These are phyloP conservation scores for Hipposideros armiger DNA, from an alignment of 2,113 vertebrate species.

Conservation along the genomic window DNA sequence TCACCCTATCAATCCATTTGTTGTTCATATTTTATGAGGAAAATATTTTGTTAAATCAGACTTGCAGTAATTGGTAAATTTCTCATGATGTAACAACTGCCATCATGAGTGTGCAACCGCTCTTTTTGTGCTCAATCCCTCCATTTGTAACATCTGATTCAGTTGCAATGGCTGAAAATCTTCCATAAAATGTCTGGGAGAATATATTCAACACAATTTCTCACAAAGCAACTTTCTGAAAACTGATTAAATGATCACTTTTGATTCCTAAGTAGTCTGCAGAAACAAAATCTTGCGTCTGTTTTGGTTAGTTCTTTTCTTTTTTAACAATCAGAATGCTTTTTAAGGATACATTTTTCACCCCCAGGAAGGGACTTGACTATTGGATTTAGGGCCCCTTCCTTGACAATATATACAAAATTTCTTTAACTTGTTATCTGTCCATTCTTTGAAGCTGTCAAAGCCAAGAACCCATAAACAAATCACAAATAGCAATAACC, in stretches of 20 bases:
- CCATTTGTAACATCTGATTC: constrained; percentile 60
- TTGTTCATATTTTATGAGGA: constrained; percentile 58
- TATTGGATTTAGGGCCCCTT: constrained; percentile 75
- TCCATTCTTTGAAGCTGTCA: constrained; percentile 84
- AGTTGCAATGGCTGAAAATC: constrained; percentile 61
- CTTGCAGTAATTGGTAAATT: constrained; percentile 57
- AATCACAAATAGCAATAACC: constrained; percentile 84
- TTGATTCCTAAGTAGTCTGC: constrained; percentile 82
- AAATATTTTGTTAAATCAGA: constrained; percentile 65
- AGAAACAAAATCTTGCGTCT: constrained; percentile 85
- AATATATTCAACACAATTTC: constrained; percentile 67
- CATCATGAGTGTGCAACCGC: constrained; percentile 33
- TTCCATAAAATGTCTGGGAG: constrained; percentile 67
- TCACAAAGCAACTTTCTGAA: constrained; percentile 76
- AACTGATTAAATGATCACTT: constrained; percentile 75
- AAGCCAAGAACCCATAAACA: constrained; percentile 85
- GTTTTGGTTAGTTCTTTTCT: constrained; percentile 73
- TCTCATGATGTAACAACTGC: constrained; percentile 43
- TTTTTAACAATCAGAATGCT: constrained; percentile 77
- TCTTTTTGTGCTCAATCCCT: constrained; percentile 67
- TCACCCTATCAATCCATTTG: constrained; percentile 62
- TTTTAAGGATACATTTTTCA: constrained; percentile 77
- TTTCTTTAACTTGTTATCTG: constrained; percentile 74
- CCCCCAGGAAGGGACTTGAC: constrained; percentile 76
- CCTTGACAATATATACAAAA: constrained; percentile 80